Evolutionary conservation across 2,113 vertebrate species (phyloP), one percentile per base, ranked within the genome.

Genomic region (Prinia subflava): DNA sequence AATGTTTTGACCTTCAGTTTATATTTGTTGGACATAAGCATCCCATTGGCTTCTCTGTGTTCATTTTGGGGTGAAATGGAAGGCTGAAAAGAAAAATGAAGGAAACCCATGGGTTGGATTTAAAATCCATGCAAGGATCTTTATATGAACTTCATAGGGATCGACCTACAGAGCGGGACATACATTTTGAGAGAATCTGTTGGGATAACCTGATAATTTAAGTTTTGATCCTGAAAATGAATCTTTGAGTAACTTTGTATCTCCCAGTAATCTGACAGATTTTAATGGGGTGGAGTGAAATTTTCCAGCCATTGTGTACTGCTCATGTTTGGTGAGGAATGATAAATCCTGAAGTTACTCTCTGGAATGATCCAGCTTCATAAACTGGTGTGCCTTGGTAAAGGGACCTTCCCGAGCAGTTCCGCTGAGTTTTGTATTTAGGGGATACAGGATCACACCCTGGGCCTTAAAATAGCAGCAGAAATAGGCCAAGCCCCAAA

Each of bases 351-450:
- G 64, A 70, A 74, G 4, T 37, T 68, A 20, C 6, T 31, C 22
- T 30, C 35, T 64, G 50, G 56, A 84, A 47, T 0, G 4, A 28
- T 31, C 19, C 37, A 64, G 46, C 57, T 68, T 33, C 67, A 9
- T 21, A 63, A 83, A 17, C 15, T n/a, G 37, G 31, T 28, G 47
- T 44, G 69, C 31, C 25, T 63, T 9, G 28, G 8, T 20, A 39
- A 19, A 55, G 63, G 27, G 37, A 22, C 7, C 2, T 14, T 62
- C 30, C 4, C 0, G 8, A 87, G 63, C 39, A 64, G 35, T 57
- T 90, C 27, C 2, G 1, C n/a, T 0, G 17, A 41, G 23, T n/a
- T 69, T 23, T 0, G 0, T 30, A 1, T 59, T 81, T 44, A 25
- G 56, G 74, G 63, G 81, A 87, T 68, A 30, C 69, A 31, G 50